Base-by-base conservation (phyloP, 2,797 vertebrate species). In the Falco cherrug region DNA sequence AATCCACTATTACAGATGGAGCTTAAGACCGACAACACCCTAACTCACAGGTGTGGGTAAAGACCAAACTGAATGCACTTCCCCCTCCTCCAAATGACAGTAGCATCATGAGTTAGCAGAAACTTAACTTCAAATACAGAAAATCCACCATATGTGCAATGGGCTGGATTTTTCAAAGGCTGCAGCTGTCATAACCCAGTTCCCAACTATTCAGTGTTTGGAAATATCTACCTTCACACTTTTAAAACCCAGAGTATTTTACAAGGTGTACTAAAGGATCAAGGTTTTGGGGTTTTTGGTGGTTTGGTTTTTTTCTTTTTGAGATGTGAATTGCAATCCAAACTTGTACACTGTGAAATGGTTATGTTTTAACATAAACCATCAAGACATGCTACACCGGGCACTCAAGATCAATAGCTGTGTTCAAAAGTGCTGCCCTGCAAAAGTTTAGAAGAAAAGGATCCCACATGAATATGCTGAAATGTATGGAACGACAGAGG, bases 301-400 rank as follows among this genome's bases (percentile, higher is more conserved):
- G 48, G 47, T 19, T 45, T 45, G 10, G 21, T 51, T 29, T 56
- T 60, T 24, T 28, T 9, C 6, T 21, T 37, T 5, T 13, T 4
- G 41, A 45, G 18, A n/a, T 11, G 4, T 31, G 37, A 83, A 35
- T n/a, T 13, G 7, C 47, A 39, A 8, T 29, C 61, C 50, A 45
- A 37, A 68, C 35, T 20, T 41, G 37, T 37, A 19, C n/a, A 5
- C 28, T 37, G n/a, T 16, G 28, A 74, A 86, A n/a, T 20, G 3
- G 10, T 29, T 43, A 14, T 13, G 11, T 57, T 83, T 85, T 29
- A 25, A 92, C 51, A 51, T 16, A 63, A 84, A 60, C 4, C 1
- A 6, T 19, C 56, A 85, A 85, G 37, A 22, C 0, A 0, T 5
- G 31, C n/a, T 39, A 17, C 35, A 31, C 3, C 6, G 77, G 79